Evolutionary conservation across 2,797 vertebrate genomes (phyloP), one percentile per base, ranked within the genome.

Genomic region (Miichthys miiuy): DNA sequence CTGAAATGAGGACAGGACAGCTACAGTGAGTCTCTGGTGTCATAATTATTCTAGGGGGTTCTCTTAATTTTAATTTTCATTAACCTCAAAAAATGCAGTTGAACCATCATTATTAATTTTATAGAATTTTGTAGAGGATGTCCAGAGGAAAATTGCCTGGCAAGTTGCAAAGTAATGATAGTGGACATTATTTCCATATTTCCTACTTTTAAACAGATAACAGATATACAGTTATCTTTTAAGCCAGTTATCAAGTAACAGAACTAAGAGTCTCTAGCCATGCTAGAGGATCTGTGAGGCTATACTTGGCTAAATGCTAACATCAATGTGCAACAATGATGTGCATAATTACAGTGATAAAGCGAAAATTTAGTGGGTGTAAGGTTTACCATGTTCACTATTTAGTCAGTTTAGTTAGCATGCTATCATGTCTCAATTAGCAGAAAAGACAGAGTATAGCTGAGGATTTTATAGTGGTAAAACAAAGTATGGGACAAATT

Each of bases 1-100:
- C 38, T 72, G 52, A 68, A 84, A 81, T 62, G 50, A 63, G 42
- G 20, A 44, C 41, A 30, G 30, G 16, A 23, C 17, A 52, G 54
- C 27, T 68, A 14, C 6, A 48, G 38, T 18, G 11, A 51, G 47
- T 60, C 23, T 27, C 17, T 10, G 14, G 21, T 6, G 7, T 9
- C 20, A 47, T 12, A 17, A 44, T 41, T 60, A 65, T 14, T 41
- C n/a, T 18, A 44, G 5, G 8, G 57, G 17, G 0, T 48, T 47
- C 0, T 47, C 21, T 27, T 20, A 0, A 30, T 46, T 41, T 21
- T 46, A 20, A 60, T 17, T 66, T 54, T 30, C 18, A 30, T 54
- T 20, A 25, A 27, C 10, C 3, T 21, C 14, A 73, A 73, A 1
- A 1, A 50, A 38, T 8, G 34, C 3, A 30, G 18, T 1, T 27